Evolutionary conservation across 2,888 invertebrate genomes (phyloP), one percentile per base, ranked within the genome.

Genomic region (Eupithecia subumbrata): DNA sequence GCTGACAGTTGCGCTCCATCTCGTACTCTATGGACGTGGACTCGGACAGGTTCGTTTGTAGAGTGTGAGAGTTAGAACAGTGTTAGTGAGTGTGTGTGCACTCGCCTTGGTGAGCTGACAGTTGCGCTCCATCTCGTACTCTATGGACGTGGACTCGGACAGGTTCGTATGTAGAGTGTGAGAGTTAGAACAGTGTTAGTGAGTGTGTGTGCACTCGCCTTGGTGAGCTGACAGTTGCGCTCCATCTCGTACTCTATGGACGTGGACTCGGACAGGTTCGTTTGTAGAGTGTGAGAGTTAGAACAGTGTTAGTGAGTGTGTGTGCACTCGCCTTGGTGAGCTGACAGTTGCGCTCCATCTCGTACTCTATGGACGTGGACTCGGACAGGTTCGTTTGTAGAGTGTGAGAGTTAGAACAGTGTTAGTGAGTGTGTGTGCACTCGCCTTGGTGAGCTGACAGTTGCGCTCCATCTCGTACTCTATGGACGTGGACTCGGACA

Each of bases 301-400:
- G 34, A 0, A 34, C 34, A 34, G 34, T 34, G 34, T 34, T 34
- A 34, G 34, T 34, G 34, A 34, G 34, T 34, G 34, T 34, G 30
- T 34, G 34, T 34, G 5, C 34, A 34, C 34, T 34, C 34, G 34
- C 34, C 34, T 34, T 30, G 34, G 34, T 34, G 34, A 34, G 34
- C 34, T 34, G 34, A 34, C 34, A 34, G 34, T 34, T 34, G 34
- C 34, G 71, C 71, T 75, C 71, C 71, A 75, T 71, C 71, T 75
- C 75, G 90, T 98, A 99, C 89, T 99, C 98, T 81, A 98, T 97
- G 63, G 97, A 96, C 1, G 98, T 97, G 1, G 98, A 98, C 93
- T 99, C 99, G 97, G 98, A 98, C 56, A 99, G 95, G 88, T 97
- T 34, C 34, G 34, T 34, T 4, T 34, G 34, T 34, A 34, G 34